Evolutionary conservation across 2,888 invertebrate genomes (phyloP).

Genomic region (Xylocampa areola): DNA sequence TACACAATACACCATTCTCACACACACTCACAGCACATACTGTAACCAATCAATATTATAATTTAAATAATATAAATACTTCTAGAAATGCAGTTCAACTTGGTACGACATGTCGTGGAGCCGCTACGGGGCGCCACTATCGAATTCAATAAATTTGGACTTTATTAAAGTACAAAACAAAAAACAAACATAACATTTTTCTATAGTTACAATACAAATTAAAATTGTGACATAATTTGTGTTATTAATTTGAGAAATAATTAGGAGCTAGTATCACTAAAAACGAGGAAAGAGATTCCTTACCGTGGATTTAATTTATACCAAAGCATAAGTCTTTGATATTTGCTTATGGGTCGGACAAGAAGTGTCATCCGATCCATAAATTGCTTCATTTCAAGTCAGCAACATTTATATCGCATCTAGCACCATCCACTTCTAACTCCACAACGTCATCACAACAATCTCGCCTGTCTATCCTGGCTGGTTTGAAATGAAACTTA

Average conservation of each 20-base stretch:
- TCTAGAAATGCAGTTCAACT: conserved; percentile 89
- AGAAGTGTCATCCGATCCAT: conserved; percentile 87
- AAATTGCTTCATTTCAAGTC: conserved; percentile 85
- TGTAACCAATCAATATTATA: conserved; percentile 82
- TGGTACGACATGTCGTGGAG: conserved; percentile 84
- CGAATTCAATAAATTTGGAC: conserved; percentile 79
- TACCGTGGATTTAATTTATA: conserved; percentile 75
- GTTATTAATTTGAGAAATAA: conserved; percentile 84
- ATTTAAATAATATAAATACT: conserved; percentile 88
- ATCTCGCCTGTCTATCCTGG: conserved; percentile 65
- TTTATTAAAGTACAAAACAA: conserved; percentile 84
- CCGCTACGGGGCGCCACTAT: conserved; percentile 69
- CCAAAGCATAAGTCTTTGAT: conserved; percentile 69
- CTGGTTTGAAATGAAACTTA: conserved; percentile 87
- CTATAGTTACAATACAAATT: conserved; percentile 81
- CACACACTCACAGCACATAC: conserved; percentile 87
- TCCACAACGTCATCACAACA: conserved; percentile 50
- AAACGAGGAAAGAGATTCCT: conserved; percentile 87
- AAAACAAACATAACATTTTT: conserved; percentile 87
- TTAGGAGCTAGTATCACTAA: conserved; percentile 90
- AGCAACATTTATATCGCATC: conserved; percentile 68
- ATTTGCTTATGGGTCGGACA: conserved; percentile 82
- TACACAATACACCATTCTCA: conserved; percentile 82
- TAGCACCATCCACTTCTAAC: conserved; percentile 78
- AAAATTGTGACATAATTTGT: conserved; percentile 88